Base-by-base conservation (phyloP, 1,140 invertebrate genomes). In the Lucilia cuprina region DNA sequence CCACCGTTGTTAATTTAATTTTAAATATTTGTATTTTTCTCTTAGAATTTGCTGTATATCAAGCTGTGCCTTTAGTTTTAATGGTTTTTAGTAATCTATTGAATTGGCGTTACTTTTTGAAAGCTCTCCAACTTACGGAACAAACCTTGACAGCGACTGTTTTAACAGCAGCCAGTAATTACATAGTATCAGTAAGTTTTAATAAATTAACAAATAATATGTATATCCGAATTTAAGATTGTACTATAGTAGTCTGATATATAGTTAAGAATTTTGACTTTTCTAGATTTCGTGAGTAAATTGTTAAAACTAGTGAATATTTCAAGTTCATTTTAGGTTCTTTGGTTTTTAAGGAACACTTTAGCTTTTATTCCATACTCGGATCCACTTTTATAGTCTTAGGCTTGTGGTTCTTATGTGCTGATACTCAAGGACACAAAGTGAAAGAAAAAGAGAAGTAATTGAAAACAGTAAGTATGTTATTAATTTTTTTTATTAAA, bases 71-170 rank as follows among this genome's bases (percentile, higher is more conserved):
- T 25, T 87, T 94, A 41, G 84, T 85, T 2, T 82, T 92, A 5
- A 94, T 94, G 93, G 55, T 94, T n/a, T 83, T 89, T 1, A 91
- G 89, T 80, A 94, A 94, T 87, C 92, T 92, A 0, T 86, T 90
- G n/a, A 93, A 93, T 74, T 92, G 92, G 86, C 93, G 92, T 3
- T 92, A 92, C 85, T 94, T 93, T 87, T 91, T 93, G 2, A 94
- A 93, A 88, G 92, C 93, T 3, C 86, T 94, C 2, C 92, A 93
- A 83, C 86, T 87, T 34, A 91, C 91, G n/a, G 89, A 90, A 80
- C 93, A 93, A 83, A 94, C 93, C 7, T 88, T 94, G 49, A 92
- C 92, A 4, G 91, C 92, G 35, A 94, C 93, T 14, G 91, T 94
- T 9, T 89, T 92, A 65, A 93, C 92, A 77, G 89, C 93, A 34